Conservation (phyloP, 2,888 invertebrate genomes). For the Seladonia tumulorum region DNA sequence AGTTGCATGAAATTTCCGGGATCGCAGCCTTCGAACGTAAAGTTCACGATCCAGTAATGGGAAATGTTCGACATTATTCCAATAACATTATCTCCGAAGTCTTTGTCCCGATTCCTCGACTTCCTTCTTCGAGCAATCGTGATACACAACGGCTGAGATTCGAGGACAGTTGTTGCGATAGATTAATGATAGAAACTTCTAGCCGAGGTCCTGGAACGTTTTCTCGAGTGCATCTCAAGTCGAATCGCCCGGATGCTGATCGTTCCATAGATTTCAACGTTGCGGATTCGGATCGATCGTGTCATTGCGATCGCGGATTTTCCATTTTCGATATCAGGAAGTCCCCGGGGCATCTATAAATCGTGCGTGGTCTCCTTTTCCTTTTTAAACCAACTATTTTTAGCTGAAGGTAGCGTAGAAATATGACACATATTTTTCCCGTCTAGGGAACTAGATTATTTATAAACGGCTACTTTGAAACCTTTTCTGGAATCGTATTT, state of each 20-base stretch:
- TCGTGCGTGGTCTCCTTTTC: not conserved
- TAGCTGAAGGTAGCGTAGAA: not conserved
- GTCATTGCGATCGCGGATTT: conserved; percentile 25
- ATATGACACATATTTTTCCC: not conserved
- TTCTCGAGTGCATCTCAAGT: conserved; percentile 26
- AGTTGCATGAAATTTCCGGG: not conserved
- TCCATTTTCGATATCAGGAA: conserved; percentile 28
- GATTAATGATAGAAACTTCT: conserved; percentile 38
- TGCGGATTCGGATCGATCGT: conserved; percentile 28
- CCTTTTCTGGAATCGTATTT: too few species aligned
- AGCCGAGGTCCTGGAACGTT: conserved; percentile 17
- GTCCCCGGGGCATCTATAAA: conserved; percentile 7
- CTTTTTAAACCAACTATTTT: not conserved
- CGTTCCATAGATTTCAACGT: conserved; percentile 28
- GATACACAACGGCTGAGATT: conserved; percentile 8
- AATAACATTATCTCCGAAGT: conserved; percentile 15
- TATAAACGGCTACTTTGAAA: not conserved
- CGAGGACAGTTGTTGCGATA: conserved; percentile 32
- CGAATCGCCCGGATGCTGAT: conserved; percentile 24
- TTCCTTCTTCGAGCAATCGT: conserved; percentile 19
- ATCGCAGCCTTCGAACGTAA: not conserved
- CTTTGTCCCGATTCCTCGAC: conserved; percentile 14
- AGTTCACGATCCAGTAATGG: not conserved
- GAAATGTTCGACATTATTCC: conserved; percentile 11
- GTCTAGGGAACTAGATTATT: not conserved